Evolutionary conservation across 2,797 vertebrate species (phyloP).

Genomic region (Arremon aurantiirostris): DNA sequence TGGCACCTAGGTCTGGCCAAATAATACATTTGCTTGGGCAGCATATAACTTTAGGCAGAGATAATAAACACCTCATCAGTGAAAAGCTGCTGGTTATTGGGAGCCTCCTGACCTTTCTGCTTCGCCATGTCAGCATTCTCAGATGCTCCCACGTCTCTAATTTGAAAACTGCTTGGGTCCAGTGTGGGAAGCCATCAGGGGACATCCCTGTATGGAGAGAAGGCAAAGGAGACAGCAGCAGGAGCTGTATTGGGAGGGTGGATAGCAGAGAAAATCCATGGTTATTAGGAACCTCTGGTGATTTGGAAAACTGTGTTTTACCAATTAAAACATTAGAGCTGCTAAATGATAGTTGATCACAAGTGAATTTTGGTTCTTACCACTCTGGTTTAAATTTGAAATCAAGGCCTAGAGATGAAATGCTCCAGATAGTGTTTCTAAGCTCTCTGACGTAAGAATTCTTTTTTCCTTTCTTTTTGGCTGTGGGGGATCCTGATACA

Average conservation of each 20-base stretch:
- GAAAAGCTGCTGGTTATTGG: conserved; percentile 40
- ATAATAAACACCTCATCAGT: conserved; percentile 55
- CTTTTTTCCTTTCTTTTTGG: background rate
- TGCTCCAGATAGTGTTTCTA: background rate
- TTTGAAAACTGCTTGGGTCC: conserved; percentile 13
- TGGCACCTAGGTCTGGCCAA: background rate
- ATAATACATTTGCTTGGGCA: background rate
- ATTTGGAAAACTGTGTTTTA: background rate
- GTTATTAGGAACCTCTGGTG: background rate
- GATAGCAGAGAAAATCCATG: background rate
- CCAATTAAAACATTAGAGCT: background rate
- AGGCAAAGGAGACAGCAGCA: background rate
- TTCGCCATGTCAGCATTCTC: background rate
- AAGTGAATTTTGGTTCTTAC: background rate
- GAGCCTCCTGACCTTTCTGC: conserved; percentile 51
- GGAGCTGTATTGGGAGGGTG: background rate
- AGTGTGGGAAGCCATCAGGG: background rate
- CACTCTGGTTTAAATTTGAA: background rate
- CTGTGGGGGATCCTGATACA: background rate
- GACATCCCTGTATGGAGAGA: background rate
- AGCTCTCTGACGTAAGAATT: background rate
- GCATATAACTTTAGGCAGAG: background rate
- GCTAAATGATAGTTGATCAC: background rate
- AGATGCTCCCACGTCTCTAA: conserved; percentile 18
- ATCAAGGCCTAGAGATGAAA: background rate